These are phyloP conservation scores for Metridium senile DNA, from an alignment of 92 coral and sea anemone genomes.

Conservation along the genomic window DNA sequence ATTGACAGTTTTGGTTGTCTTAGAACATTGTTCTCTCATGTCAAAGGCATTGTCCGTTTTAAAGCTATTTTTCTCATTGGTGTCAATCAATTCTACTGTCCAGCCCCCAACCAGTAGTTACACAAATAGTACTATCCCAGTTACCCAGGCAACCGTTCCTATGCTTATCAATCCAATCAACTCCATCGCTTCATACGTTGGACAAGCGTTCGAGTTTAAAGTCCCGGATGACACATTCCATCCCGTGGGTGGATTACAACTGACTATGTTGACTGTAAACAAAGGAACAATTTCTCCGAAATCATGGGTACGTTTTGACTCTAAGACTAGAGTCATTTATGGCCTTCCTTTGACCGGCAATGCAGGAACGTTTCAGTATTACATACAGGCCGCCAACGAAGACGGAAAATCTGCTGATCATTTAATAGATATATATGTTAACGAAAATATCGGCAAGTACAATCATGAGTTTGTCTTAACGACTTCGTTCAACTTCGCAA, in stretches of 20 bases:
- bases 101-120: conserved; percentile 36
- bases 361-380: conserved; percentile 39
- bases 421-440: conserved; percentile 41
- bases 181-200: conserved; percentile 52
- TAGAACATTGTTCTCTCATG: conserved; percentile 69
- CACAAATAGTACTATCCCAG: conserved; percentile 27
- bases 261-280: conserved; percentile 56
- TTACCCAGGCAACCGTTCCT: conserved; percentile 54
- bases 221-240: conserved; percentile 50
- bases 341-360: conserved; percentile 68
- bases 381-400: conserved; percentile 34
- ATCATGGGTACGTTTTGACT: conserved; percentile 75
- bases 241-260: conserved; percentile 25
- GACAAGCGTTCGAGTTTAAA: conserved; percentile 59
- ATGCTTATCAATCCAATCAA: conserved; percentile 47
- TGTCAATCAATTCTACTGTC: conserved; percentile 72
- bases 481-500: conserved; percentile 35
- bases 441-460: conserved; percentile 22
- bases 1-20: conserved; percentile 32
- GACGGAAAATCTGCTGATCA: conserved; percentile 31
- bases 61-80: conserved; percentile 82
- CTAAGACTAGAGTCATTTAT: conserved; percentile 28
- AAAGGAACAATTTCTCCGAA: conserved; percentile 45
- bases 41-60: conserved; percentile 88
- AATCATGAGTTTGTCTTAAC: conserved; percentile 68